Evolutionary conservation across 2,113 vertebrate species (phyloP), one percentile per base, ranked within the genome.

Genomic region (Eudyptes chrysolophus): DNA sequence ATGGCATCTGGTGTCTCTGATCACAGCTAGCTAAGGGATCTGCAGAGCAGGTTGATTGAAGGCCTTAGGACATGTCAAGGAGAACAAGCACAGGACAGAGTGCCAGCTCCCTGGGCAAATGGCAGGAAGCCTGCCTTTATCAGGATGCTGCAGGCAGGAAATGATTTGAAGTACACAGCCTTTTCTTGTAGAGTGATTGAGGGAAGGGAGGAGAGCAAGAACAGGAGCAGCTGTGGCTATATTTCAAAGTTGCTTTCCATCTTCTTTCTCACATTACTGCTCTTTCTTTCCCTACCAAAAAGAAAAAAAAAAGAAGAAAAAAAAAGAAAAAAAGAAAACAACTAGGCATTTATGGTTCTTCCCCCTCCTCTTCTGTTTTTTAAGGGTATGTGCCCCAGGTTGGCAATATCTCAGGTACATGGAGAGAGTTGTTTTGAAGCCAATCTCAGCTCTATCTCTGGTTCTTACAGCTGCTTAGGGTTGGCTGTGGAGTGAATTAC

Each of bases 111-210:
- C 62, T 58, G 71, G 93, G 89, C 89, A 92, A 83, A 84, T 51
- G 54, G 89, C 84, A 96, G 95, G 95, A 96, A 97, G 68, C 68
- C 89, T 95, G 92, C 54, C 87, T 96, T 97, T 96, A 96, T 96
- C 95, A 94, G 92, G 94, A 97, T 95, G 97, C 95, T 96, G 85
- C 94, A 96, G 97, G 87, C 94, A 97, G 96, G 96, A 97, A 96
- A 88, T 94, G 20, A 95, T 94, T 95, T 90, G 92, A 95, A 92
- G 92, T 90, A 86, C 87, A 58, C 64, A 95, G 81, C 61, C 58
- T 62, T 94, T 90, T 79, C 87, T 93, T 96, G 89, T 79, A 71
- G 87, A 75, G 84, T 72, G 89, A 94, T 85, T 93, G 93, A 96
- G 66, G 49, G 84, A 93, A 96, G 40, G 70, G 58, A 96, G 54